These are phyloP conservation scores for Podarcis siculus DNA, from an alignment of 2,797 vertebrate species.

Conservation along the genomic window DNA sequence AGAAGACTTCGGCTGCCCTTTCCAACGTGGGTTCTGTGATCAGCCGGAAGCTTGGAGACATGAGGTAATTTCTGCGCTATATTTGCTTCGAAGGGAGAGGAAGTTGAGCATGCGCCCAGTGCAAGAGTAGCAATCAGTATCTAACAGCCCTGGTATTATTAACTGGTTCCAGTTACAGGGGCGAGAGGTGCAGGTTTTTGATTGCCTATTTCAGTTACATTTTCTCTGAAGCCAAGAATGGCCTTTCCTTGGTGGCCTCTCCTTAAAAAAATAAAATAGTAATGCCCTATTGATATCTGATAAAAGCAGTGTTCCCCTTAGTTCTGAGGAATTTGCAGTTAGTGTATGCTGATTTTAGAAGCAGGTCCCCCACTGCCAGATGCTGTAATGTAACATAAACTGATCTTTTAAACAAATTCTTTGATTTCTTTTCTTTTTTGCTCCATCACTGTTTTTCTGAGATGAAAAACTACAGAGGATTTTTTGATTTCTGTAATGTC, in stretches of 20 bases:
- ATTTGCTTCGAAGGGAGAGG: background rate
- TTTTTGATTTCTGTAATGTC: background rate
- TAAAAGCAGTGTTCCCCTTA: background rate
- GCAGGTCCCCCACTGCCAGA: too few species aligned
- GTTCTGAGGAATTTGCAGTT: background rate
- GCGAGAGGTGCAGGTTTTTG: too few species aligned
- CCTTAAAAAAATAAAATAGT: background rate
- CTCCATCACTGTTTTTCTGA: background rate
- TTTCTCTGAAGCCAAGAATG: background rate
- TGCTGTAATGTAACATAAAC: background rate
- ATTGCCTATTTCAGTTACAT: background rate
- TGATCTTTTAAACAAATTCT: too few species aligned
- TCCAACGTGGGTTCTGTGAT: conserved; percentile 89
- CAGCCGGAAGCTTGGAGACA: conserved; percentile 90
- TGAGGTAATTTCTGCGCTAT: conserved; percentile 83
- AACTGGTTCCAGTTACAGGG: background rate
- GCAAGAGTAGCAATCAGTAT: background rate
- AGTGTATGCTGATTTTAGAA: background rate
- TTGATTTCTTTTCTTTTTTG: background rate
- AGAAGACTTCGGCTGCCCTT: conserved; percentile 92
- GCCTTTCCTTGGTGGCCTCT: background rate
- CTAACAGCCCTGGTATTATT: too few species aligned
- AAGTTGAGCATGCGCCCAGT: background rate
- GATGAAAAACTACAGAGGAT: background rate
- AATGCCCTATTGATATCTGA: background rate